Conservation (phyloP, 2,888 invertebrate genomes). For the Epinotia bilunana region DNA sequence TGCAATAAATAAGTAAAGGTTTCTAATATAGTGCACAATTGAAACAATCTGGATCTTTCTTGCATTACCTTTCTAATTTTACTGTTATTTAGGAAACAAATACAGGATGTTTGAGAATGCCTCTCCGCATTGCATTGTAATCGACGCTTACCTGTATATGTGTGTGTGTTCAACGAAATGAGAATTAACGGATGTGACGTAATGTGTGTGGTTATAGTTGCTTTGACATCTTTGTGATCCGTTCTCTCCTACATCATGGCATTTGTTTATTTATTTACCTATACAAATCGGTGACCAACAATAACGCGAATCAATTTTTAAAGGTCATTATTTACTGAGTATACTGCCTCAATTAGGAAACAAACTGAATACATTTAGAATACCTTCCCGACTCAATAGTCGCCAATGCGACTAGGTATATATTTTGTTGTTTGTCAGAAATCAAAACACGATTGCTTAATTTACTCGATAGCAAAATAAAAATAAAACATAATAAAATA, state of each 20-base stretch:
- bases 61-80: constrained; percentile 32
- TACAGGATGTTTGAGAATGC: constrained; percentile 47
- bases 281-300: background rate
- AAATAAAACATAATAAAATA: no score
- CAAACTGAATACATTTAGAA: no score
- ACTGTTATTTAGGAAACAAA: constrained; percentile 45
- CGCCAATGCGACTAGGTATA: no score
- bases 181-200: constrained; percentile 38
- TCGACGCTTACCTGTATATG: constrained; percentile 18
- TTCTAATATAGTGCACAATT: constrained; percentile 6
- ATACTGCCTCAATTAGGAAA: no score
- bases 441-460: no score
- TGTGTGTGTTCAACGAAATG: constrained; percentile 19
- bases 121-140: constrained; percentile 31
- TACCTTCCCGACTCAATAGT: no score
- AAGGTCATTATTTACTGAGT: background rate
- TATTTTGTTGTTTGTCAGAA: no score
- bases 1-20: constrained; percentile 26
- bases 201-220: constrained; percentile 18
- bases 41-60: background rate
- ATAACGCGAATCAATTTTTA: background rate
- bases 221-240: constrained; percentile 26
- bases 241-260: constrained; percentile 12
- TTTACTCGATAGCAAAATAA: no score
- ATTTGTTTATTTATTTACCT: constrained; percentile 2